Percentiles rank a stretch among this genome's conserved stretches.
phyloP scores from a whole-genome alignment of 2,888 invertebrate species.

The Acanthosepion esculentum region DNA sequence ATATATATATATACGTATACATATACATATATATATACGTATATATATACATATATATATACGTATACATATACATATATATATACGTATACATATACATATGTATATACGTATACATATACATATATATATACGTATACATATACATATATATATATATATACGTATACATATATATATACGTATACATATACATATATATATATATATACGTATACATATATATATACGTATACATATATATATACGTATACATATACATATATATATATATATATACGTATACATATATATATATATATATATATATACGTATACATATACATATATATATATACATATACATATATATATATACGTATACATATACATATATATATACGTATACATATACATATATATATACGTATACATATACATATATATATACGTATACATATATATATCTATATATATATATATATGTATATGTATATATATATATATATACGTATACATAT shows the following conservation, averaged over 20 bases:
- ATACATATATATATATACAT: slow-evolving; percentile 33
- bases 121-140: background rate
- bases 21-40: background rate
- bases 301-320: background rate
- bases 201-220: background rate
- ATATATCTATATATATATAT: too few species aligned
- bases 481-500: too few species aligned
- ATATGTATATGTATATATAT: too few species aligned
- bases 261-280: background rate
- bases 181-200: background rate
- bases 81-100: background rate
- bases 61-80: background rate
- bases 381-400: background rate
- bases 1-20: background rate
- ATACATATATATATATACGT: background rate
- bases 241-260: background rate
- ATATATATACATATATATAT: background rate
- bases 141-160: background rate
- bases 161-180: background rate
- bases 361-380: background rate
- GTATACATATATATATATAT: background rate
- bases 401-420: background rate
- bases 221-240: background rate
- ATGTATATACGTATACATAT: background rate
- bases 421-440: too few species aligned